Base-by-base conservation (phyloP, 1,140 invertebrate species). In the Orchesella cincta region DNA sequence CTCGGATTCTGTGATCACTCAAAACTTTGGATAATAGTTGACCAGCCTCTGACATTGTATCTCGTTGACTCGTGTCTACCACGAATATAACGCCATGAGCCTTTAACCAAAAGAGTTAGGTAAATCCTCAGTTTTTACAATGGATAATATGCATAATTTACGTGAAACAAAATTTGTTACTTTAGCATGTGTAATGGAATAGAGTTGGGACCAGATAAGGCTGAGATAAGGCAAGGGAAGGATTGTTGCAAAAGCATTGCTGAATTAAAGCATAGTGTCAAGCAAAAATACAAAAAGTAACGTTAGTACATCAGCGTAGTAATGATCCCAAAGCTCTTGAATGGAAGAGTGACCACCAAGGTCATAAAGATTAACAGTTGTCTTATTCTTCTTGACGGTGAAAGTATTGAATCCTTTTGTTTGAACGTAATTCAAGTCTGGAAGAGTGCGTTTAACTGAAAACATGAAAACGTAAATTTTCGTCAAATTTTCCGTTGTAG, bases 291-390 rank as follows among this genome's bases (percentile, higher is more conserved):
- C 28, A 18, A 14, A 39, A n/a, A n/a, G n/a, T n/a, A n/a, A n/a
- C n/a, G n/a, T n/a, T n/a, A 67, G 33, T 74, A 77, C 76, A 52
- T 77, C 76, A 52, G 71, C 52, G 33, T 77, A 77, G 39, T 77
- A 77, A 36, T 77, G 76, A 31, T 74, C 57, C 76, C 76, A 77
- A 51, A 77, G 72, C 57, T 77, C 76, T 34, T 73, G 72, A 70
- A 77, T 77, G 20, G 76, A 77, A 12, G 72, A 18, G 18, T 57
- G 57, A 52, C 76, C 76, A 5, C 76, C 76, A 31, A 77, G 57
- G 54, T 77, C 76, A 39, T 74, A 64, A 62, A 77, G n/a, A 31
- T 73, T 71, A 2, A 77, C 62, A 33, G 51, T 74, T 28, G 52
- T 74, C 46, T 73, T 73, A 18, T 33, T 77, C 33, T 35, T 34